Base-by-base conservation (phyloP, 2,113 vertebrate genomes). In the Machaerirhynchus nigripectus region DNA sequence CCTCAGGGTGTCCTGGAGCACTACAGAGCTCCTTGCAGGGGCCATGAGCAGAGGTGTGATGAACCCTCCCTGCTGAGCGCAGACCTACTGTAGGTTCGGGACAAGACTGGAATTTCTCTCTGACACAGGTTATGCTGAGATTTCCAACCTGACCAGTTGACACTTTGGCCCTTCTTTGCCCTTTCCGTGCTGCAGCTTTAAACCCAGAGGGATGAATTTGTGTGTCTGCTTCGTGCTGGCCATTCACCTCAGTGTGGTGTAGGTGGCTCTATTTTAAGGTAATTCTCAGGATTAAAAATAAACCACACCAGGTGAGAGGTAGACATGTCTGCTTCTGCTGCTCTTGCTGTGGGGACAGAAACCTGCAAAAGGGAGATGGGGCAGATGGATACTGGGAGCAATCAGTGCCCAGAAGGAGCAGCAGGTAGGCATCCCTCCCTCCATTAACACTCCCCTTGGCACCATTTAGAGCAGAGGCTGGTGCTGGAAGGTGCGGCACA, bases 41-140 rank as follows among this genome's bases (percentile, higher is more conserved):
- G 4, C n/a, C 42, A 7, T 0, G 23, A 80, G 15, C 20, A 87
- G 71, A 80, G 22, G 3, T 7, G 5, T 0, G 13, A 5, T 0
- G 19, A 57, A 22, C 59, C 33, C 39, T 81, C 27, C 40, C 47
- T 40, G 59, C 42, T 33, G 21, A 42, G 46, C 40, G 23, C 46
- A 85, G 63, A 27, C 15, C 44, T 67, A 19, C 52, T 23, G 2
- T 9, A n/a, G 46, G 9, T 67, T n/a, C 59, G 59, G 33, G 55
- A 70, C 10, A 35, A 68, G 46, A 8, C 33, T 27, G 30, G 37
- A 49, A 49, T 93, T 84, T 60, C 37, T 63, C 8, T 67, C 49
- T 19, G 22, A 67, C 42, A 61, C 9, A 59, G 12, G n/a, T n/a
- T 63, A 35, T 39, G n/a, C 31, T 71, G 8, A 14, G 9, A 30